phyloP scores from a whole-genome alignment of 2,113 vertebrate genomes.

The Cervus canadensis region DNA sequence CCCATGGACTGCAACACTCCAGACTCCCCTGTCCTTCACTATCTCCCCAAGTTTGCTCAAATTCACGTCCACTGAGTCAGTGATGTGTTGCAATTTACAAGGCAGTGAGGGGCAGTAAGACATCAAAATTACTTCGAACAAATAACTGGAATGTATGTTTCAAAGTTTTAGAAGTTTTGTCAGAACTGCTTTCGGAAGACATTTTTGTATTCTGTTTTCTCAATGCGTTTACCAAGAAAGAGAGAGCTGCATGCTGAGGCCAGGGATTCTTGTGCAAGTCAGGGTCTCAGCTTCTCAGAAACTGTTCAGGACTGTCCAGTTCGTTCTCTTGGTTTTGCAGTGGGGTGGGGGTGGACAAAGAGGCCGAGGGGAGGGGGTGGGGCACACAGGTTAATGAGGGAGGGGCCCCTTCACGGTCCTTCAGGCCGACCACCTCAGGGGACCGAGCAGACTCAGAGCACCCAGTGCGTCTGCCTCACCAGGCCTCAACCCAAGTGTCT shows the following conservation, averaged over 20 bases:
- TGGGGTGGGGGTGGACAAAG: rapidly evolving
- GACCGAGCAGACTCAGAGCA: rapidly evolving
- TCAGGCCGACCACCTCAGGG: neutral
- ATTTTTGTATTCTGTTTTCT: neutral
- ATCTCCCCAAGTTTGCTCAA: neutral
- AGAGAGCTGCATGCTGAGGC: rapidly evolving
- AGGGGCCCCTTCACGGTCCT: neutral
- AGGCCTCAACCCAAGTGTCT: rapidly evolving
- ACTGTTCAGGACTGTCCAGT: too few species aligned
- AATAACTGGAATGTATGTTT: neutral
- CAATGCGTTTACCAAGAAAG: neutral
- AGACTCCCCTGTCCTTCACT: neutral
- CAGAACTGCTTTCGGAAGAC: neutral
- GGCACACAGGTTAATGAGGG: rapidly evolving
- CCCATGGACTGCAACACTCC: neutral
- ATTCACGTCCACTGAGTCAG: neutral
- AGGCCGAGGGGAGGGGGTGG: rapidly evolving
- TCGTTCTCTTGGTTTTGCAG: neutral
- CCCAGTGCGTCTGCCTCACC: rapidly evolving
- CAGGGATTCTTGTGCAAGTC: too few species aligned
- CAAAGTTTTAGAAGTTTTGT: neutral
- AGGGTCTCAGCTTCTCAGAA: neutral
- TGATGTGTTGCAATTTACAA: neutral
- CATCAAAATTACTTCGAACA: neutral
- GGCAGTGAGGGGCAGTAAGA: rapidly evolving